Percentiles rank a stretch among this genome's conserved stretches.
These are phyloP conservation scores for Folsomia manolachei DNA, from an alignment of 2,888 invertebrate species.

Conservation along the genomic window DNA sequence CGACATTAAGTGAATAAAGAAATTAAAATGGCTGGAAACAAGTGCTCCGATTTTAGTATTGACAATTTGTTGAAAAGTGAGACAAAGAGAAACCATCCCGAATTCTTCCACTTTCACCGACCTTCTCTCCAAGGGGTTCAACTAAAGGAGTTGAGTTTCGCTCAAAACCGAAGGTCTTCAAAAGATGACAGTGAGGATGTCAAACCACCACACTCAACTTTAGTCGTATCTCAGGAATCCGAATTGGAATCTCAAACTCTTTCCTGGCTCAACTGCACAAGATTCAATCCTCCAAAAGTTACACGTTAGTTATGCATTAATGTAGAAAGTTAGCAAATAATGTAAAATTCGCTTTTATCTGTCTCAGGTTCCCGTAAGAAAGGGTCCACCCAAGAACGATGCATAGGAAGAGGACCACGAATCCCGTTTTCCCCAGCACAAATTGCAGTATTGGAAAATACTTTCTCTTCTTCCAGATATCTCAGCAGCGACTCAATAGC, in stretches of 20 bases:
- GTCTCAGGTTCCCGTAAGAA: constrained; percentile 11
- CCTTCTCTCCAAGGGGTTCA: too few relatives aligned
- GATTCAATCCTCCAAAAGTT: constrained; percentile 70
- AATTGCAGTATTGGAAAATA: constrained; percentile 66
- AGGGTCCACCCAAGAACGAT: constrained; percentile 5
- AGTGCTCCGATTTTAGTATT: constrained; percentile 31
- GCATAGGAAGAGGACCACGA: constrained; percentile 65
- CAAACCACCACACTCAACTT: too few relatives aligned
- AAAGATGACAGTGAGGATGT: neutral
- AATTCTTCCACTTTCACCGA: neutral
- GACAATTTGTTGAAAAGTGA: constrained; percentile 26
- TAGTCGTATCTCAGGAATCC: constrained; percentile 2
- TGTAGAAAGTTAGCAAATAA: too few relatives aligned
- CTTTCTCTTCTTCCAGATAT: constrained; percentile 66
- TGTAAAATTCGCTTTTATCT: neutral
- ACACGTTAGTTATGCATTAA: constrained; percentile 60
- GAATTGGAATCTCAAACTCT: constrained; percentile 21
- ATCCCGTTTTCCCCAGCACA: constrained; percentile 72
- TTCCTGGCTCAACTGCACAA: constrained; percentile 67
- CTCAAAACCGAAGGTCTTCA: too few relatives aligned
- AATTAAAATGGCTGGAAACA: too few relatives aligned
- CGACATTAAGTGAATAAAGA: too few relatives aligned
- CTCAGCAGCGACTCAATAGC: constrained; percentile 67
- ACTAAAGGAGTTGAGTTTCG: too few relatives aligned
- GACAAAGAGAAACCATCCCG: neutral